A percentile compares a stretch with the other conserved stretches of the same genome.
phyloP scores from a whole-genome alignment of 2,888 invertebrate species.

The Rhorus exstirpatorius region DNA sequence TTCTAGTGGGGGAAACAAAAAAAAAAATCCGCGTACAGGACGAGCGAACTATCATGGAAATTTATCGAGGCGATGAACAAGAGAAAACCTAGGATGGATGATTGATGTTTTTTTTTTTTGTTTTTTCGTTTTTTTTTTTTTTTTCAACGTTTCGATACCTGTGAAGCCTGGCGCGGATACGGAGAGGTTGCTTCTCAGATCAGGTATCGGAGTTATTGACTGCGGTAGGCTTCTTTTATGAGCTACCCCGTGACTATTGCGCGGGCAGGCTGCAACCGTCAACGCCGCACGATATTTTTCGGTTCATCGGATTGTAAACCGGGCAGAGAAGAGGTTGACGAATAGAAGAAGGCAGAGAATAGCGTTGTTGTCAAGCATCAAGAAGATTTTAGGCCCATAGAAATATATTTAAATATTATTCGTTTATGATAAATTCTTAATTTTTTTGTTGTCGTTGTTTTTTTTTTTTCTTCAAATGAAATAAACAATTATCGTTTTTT shows the following conservation, averaged over 20 bases:
- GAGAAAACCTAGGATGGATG: slow-evolving; percentile 77
- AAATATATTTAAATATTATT: slow-evolving; percentile 78
- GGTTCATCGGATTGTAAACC: slow-evolving; percentile 82
- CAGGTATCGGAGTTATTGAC: slow-evolving; percentile 94
- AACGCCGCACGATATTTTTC: slow-evolving; percentile 80
- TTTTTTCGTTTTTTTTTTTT: slow-evolving; percentile 79
- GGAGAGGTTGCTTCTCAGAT: slow-evolving; percentile 91
- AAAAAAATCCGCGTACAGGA: slow-evolving; percentile 44
- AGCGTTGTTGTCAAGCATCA: slow-evolving; percentile 85
- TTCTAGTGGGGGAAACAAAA: slow-evolving; percentile 46
- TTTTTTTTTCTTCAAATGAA: slow-evolving; percentile 61
- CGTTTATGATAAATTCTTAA: slow-evolving; percentile 76
- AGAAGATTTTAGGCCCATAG: slow-evolving; percentile 84
- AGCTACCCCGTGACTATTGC: slow-evolving; percentile 95
- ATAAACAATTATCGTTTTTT: slow-evolving; percentile 48
- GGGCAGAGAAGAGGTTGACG: slow-evolving; percentile 80
- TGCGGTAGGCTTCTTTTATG: slow-evolving; percentile 94
- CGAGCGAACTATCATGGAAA: slow-evolving; percentile 57
- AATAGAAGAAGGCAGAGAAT: slow-evolving; percentile 84
- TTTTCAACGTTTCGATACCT: slow-evolving; percentile 86
- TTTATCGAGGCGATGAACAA: slow-evolving; percentile 75
- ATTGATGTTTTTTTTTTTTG: slow-evolving; percentile 62
- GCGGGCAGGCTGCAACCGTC: slow-evolving; percentile 88
- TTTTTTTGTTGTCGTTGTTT: no score
- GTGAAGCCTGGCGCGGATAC: slow-evolving; percentile 86